Evolutionary conservation across 2,888 invertebrate species (phyloP), one percentile per base, ranked within the genome.

Genomic region (Mellilla xanthometata): DNA sequence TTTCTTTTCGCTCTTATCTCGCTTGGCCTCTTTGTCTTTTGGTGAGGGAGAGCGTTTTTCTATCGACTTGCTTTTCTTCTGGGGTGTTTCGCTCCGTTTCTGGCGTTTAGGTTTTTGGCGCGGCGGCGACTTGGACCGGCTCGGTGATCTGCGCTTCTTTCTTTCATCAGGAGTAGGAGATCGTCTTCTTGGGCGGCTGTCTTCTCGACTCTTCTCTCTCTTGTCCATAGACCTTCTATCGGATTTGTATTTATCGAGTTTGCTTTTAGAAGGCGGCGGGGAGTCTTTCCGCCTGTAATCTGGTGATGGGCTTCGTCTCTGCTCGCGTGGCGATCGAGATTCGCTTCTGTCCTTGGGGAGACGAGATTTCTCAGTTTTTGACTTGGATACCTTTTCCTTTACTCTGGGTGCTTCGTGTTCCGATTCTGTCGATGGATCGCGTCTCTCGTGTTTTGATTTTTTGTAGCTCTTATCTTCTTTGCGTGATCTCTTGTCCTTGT

Each of bases 391-490:
- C 47, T 68, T 78, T 12, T 71, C 71, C 39, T 52, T 69, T n/a
- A 59, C 70, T 58, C 72, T 78, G 3, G 65, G 61, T 2, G 60
- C 60, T 49, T 83, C 83, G 0, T 62, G 27, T 24, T 83, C 83
- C 0, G 84, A 78, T 46, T 82, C 85, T 0, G 82, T 76, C 0
- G 80, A 73, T 0, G 74, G 60, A 7, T 73, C 68, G 30, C 65
- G 63, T 49, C 62, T 66, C 26, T 72, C 70, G 1, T 63, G 46
- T 45, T 56, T 72, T 1, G 68, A 59, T 34, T 64, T 75, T 60
- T 80, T 83, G 46, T 76, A 59, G 40, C 65, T 56, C 51, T 69
- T 77, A 7, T 78, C 53, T 26, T 76, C 81, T 45, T 70, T 76
- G 2, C 68, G 67, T n/a, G 56, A 52, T 31, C 75, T 70, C 46